Conservation (phyloP, 1,140 invertebrate species). For the Scaptomyza hsui region DNA sequence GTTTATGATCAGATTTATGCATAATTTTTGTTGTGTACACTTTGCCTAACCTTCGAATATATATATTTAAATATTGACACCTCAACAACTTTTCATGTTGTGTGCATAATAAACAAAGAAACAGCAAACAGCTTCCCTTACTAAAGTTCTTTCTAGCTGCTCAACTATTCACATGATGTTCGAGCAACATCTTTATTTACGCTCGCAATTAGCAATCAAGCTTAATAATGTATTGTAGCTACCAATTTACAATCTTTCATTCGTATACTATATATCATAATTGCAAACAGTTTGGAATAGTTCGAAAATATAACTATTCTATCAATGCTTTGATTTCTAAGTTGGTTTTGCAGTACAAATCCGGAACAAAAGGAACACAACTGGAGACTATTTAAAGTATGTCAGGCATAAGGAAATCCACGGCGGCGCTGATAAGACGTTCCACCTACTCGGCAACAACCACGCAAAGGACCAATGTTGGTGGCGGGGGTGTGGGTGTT, state of each 20-base stretch:
- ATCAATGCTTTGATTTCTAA: no score
- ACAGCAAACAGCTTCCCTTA: constrained; percentile 17
- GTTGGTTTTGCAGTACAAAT: no score
- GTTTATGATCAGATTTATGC: constrained; percentile 20
- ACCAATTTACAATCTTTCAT: neutral
- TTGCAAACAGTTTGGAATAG: no score
- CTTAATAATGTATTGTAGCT: neutral
- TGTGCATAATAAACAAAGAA: constrained; percentile 24
- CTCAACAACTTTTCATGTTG: constrained; percentile 7
- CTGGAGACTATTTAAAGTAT: constrained; percentile 41
- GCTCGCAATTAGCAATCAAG: neutral
- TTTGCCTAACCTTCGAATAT: constrained; percentile 20
- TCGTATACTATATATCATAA: constrained; percentile 40
- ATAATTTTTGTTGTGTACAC: constrained; percentile 25
- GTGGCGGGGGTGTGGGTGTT: neutral
- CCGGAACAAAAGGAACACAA: constrained; percentile 1
- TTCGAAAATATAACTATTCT: no score
- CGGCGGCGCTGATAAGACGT: constrained; percentile 70
- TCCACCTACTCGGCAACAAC: constrained; percentile 66
- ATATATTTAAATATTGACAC: constrained; percentile 34
- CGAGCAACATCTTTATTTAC: neutral
- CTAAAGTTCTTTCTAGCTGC: constrained; percentile 5
- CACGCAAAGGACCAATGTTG: constrained; percentile 37
- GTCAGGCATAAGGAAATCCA: constrained; percentile 71
- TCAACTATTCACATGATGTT: neutral